These are phyloP conservation scores for Bagarius yarrelli DNA, from an alignment of 2,113 vertebrate species.

Conservation along the genomic window DNA sequence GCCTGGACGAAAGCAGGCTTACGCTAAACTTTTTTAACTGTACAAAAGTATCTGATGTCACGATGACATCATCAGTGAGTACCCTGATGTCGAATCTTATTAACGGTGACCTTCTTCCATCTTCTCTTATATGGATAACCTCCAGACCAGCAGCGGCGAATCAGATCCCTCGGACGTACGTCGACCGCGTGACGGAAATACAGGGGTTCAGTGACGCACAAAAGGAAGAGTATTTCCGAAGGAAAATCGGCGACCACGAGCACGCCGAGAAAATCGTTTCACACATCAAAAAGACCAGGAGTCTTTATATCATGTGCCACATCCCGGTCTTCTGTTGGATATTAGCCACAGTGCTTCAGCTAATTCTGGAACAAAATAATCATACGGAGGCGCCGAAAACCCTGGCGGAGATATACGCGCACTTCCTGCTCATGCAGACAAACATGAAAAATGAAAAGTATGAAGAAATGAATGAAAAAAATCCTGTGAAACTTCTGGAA, in stretches of 20 bases:
- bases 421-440: constrained; percentile 31
- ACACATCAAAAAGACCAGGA: constrained; percentile 6
- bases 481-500: constrained; percentile 26
- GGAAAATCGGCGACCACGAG: not conserved
- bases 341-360: constrained; percentile 9
- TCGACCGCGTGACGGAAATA: constrained; percentile 23
- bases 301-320: constrained; percentile 33
- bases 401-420: constrained; percentile 16
- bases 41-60: not conserved
- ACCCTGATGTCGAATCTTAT: constrained; percentile 28
- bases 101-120: constrained; percentile 17
- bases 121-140: constrained; percentile 30
- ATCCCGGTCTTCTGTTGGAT: constrained; percentile 31
- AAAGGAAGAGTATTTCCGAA: constrained; percentile 26
- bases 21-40: not conserved
- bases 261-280: not conserved
- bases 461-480: not conserved
- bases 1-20: constrained; percentile 35
- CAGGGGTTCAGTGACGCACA: constrained; percentile 17
- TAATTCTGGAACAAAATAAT: constrained; percentile 11
- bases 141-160: constrained; percentile 17
- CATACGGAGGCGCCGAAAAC: constrained; percentile 8
- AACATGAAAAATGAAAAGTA: constrained; percentile 20
- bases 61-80: constrained; percentile 9
- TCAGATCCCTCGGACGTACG: constrained; percentile 7